Evolutionary conservation across 2,888 invertebrate species (phyloP).

Genomic region (Eupeodes latifasciatus): DNA sequence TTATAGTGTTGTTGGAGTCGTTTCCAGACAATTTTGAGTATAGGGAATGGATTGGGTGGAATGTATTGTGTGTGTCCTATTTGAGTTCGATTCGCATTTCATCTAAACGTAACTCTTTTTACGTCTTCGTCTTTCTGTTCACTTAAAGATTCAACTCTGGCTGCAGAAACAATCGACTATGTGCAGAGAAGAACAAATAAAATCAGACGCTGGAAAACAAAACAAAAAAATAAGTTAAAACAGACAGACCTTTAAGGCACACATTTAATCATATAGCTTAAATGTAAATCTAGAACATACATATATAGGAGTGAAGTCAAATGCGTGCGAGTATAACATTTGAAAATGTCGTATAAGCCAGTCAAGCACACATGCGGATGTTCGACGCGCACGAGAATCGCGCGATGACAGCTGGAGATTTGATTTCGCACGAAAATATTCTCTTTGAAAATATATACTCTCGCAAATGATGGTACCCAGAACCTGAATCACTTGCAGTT

Average conservation of each 20-base stretch:
- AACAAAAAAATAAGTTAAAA: not conserved
- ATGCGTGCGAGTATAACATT: conserved; percentile 68
- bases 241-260: not conserved
- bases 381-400: conserved; percentile 60
- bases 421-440: conserved; percentile 56
- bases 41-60: not conserved
- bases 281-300: conserved; percentile 37
- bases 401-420: conserved; percentile 69
- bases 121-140: not conserved
- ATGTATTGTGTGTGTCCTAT: conserved; percentile 8
- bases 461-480: not conserved
- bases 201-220: conserved; percentile 45
- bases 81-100: conserved; percentile 51
- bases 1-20: conserved; percentile 16
- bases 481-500: not conserved
- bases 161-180: conserved; percentile 56
- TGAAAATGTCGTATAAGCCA: conserved; percentile 49
- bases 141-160: conserved; percentile 15
- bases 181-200: conserved; percentile 4
- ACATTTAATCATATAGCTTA: not conserved
- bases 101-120: not conserved
- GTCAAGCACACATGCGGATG: conserved; percentile 45
- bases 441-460: not conserved
- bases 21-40: not conserved
- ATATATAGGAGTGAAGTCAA: not conserved